phyloP scores from a whole-genome alignment of 2,888 invertebrate species.

The Ametastegia equiseti region DNA sequence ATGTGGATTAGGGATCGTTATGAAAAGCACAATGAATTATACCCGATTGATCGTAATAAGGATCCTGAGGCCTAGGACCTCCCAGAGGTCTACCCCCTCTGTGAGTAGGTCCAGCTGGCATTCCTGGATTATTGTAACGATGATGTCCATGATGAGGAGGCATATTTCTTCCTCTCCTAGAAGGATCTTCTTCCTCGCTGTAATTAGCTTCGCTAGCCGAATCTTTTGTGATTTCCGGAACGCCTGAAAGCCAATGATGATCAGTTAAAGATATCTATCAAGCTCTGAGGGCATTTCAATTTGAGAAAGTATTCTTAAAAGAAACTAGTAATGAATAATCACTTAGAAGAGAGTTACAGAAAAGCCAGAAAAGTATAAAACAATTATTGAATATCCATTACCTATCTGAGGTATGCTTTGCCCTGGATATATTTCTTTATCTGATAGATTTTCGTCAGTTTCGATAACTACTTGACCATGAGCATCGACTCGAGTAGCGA shows the following conservation, averaged over 20 bases:
- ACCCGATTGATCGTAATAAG: constrained; percentile 70
- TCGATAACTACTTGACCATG: constrained; percentile 84
- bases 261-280: constrained; percentile 15
- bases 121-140: constrained; percentile 50
- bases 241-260: constrained; percentile 63
- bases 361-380: not conserved
- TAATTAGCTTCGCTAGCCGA: constrained; percentile 83
- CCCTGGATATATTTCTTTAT: constrained; percentile 89
- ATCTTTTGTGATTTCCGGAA: constrained; percentile 90
- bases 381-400: constrained; percentile 55
- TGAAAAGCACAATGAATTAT: constrained; percentile 34
- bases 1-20: no score
- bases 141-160: constrained; percentile 64
- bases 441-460: constrained; percentile 91
- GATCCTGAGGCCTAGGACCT: constrained; percentile 65
- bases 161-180: constrained; percentile 73
- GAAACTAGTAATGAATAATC: not conserved
- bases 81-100: constrained; percentile 60
- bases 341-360: not conserved
- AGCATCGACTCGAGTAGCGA: constrained; percentile 77
- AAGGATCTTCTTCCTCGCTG: constrained; percentile 83
- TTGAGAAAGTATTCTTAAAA: no score
- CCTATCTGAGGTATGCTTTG: constrained; percentile 74
- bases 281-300: not conserved
- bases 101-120: constrained; percentile 63